Evolutionary conservation across 2,797 vertebrate genomes (phyloP).

Genomic region (Peromyscus nudipes): DNA sequence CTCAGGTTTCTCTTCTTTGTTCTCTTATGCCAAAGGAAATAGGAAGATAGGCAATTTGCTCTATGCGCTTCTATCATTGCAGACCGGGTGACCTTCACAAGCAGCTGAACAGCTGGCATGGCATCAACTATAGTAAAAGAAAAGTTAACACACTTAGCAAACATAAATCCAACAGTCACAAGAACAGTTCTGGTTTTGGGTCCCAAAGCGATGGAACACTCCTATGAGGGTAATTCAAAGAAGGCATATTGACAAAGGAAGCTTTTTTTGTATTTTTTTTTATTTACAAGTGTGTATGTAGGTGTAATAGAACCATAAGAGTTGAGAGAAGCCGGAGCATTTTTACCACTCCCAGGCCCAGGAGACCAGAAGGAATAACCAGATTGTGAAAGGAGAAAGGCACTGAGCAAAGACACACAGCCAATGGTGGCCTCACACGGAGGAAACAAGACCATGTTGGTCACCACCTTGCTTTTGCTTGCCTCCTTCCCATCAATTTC

Average conservation of each 20-base stretch:
- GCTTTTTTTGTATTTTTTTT: neutral
- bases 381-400: neutral
- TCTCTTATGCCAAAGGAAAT: conserved; percentile 58
- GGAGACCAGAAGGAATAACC: neutral
- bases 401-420: neutral
- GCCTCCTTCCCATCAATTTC: neutral
- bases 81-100: conserved; percentile 43
- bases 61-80: conserved; percentile 13
- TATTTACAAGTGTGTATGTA: neutral
- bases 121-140: conserved; percentile 47
- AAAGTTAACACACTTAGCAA: conserved; percentile 45
- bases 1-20: neutral
- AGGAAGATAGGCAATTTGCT: conserved; percentile 10
- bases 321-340: neutral
- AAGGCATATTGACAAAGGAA: conserved; percentile 21
- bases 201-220: neutral
- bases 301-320: neutral
- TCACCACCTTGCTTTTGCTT: neutral
- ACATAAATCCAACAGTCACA: conserved; percentile 17
- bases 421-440: neutral
- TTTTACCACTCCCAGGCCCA: neutral
- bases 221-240: conserved; percentile 11
- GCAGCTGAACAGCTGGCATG: conserved; percentile 10
- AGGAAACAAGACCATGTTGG: neutral
- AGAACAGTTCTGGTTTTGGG: neutral